phyloP scores from a whole-genome alignment of 2,888 invertebrate genomes.

The Chironomus riparius region DNA sequence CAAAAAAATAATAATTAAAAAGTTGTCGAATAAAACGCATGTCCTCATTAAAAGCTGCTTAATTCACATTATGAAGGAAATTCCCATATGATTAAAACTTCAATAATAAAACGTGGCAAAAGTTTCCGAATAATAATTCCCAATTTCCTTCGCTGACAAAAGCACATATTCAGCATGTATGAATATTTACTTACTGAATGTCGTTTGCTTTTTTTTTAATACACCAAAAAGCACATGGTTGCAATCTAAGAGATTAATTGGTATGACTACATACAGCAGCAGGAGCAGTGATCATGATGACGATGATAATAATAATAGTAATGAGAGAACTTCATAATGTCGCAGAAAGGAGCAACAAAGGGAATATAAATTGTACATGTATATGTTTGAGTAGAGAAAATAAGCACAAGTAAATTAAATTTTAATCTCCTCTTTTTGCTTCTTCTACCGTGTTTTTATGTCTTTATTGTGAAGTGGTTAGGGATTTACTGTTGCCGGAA shows the following conservation, averaged over 20 bases:
- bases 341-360: neutral
- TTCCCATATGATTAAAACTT: too few species aligned
- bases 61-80: too few species aligned
- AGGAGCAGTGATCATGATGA: neutral
- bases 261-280: neutral
- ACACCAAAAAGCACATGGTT: slow-evolving; percentile 15
- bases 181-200: neutral
- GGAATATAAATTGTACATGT: neutral
- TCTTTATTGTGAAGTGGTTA: neutral
- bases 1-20: too few species aligned
- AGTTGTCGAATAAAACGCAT: too few species aligned
- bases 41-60: too few species aligned
- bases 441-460: neutral
- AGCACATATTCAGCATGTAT: too few species aligned
- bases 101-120: too few species aligned
- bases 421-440: neutral
- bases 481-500: neutral
- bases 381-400: neutral
- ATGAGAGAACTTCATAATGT: neutral
- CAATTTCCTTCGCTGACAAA: too few species aligned
- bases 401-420: neutral
- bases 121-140: too few species aligned
- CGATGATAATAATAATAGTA: neutral
- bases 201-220: neutral
- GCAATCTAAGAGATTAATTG: slow-evolving; percentile 25